Percentiles rank a stretch among this genome's conserved stretches.
phyloP scores from a whole-genome alignment of 2,888 invertebrate genomes.

The Electrophaes corylata region DNA sequence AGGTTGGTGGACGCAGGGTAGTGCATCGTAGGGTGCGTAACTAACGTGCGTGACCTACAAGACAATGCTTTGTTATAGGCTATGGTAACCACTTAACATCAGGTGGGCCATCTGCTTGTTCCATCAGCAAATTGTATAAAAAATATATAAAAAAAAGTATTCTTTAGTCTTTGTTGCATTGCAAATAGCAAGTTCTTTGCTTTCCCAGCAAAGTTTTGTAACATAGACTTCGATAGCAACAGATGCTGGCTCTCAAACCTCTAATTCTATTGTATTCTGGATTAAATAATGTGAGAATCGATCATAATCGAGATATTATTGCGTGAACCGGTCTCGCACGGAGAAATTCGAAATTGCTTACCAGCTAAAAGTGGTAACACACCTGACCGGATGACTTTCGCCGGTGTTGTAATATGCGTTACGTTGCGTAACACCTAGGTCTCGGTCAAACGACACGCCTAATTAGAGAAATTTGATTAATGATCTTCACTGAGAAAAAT shows the following conservation, averaged over 20 bases:
- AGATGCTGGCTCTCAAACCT: slow-evolving; percentile 23
- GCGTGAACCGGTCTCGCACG: slow-evolving; percentile 58
- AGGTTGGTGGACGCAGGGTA: no score
- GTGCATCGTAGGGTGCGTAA: no score
- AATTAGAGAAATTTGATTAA: slow-evolving; percentile 47
- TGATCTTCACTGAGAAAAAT: no score
- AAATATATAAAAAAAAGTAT: no score
- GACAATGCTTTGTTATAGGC: no score
- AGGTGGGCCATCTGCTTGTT: no score
- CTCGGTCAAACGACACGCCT: slow-evolving; percentile 68
- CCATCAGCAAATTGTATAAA: no score
- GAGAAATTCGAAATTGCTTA: slow-evolving; percentile 68
- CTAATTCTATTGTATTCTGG: slow-evolving; percentile 37
- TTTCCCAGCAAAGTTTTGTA: background rate
- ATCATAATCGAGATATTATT: slow-evolving; percentile 33
- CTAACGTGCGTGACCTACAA: no score
- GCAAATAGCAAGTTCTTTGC: no score
- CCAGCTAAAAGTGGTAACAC: slow-evolving; percentile 43
- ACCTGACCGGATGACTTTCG: slow-evolving; percentile 57
- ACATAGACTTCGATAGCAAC: background rate
- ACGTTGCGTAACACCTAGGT: slow-evolving; percentile 68
- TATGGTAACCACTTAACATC: no score
- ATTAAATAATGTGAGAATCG: slow-evolving; percentile 33
- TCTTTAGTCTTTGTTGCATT: no score
- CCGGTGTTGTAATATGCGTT: slow-evolving; percentile 54